These are phyloP conservation scores for Acyrthosiphon pisum DNA, from an alignment of 1,140 invertebrate species.

Conservation along the genomic window DNA sequence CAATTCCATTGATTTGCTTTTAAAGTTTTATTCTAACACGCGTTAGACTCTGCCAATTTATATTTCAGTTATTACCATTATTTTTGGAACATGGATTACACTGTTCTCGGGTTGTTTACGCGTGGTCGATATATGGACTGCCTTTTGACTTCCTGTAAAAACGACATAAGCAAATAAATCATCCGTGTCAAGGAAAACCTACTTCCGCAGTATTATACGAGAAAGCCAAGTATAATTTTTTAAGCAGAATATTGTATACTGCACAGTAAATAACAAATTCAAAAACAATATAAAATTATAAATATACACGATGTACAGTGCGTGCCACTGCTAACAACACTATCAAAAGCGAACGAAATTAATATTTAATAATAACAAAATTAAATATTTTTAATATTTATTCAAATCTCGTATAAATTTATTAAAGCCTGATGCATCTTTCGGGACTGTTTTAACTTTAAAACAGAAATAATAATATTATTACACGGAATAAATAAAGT, in stretches of 20 bases:
- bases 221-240: conserved; percentile 33
- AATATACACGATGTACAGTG: neutral
- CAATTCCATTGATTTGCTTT: neutral
- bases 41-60: neutral
- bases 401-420: neutral
- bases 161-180: conserved; percentile 27
- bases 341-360: neutral
- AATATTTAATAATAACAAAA: conserved; percentile 15
- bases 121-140: neutral
- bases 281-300: neutral
- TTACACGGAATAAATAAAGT: neutral
- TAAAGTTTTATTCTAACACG: neutral
- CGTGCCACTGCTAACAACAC: no score
- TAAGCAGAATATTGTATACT: neutral
- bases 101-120: neutral
- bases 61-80: neutral
- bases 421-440: neutral
- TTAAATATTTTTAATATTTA: neutral
- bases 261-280: neutral
- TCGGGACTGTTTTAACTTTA: neutral
- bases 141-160: conserved; percentile 41
- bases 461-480: neutral
- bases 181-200: conserved; percentile 22
- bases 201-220: conserved; percentile 27
- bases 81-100: neutral